A percentile compares a stretch with the other conserved stretches of the same genome.
phyloP scores from a whole-genome alignment of 2,113 vertebrate species.

The Telmatochromis sp. region DNA sequence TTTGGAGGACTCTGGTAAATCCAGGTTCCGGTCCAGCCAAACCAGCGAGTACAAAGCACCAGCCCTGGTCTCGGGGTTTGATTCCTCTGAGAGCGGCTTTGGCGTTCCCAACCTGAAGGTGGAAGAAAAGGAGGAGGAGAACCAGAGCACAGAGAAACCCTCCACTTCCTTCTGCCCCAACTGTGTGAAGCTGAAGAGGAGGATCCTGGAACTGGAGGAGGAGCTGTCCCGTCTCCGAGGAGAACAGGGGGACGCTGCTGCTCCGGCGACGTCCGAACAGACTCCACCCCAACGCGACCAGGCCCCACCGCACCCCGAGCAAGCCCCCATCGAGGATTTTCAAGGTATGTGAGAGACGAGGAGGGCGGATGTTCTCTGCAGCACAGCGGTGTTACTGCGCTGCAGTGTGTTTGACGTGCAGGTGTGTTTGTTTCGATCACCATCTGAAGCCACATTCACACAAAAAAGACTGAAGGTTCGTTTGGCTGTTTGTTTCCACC shows the following conservation, averaged over 20 bases:
- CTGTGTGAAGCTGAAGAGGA: constrained; percentile 87
- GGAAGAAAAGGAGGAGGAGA: constrained; percentile 76
- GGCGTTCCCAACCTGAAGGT: constrained; percentile 63
- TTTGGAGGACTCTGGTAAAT: constrained; percentile 70
- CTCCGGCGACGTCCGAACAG: constrained; percentile 5
- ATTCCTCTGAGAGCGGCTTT: constrained; percentile 1
- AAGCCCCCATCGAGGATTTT: constrained; percentile 80
- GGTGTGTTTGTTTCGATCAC: background rate
- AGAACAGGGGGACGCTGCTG: constrained; percentile 53
- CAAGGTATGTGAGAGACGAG: constrained; percentile 75
- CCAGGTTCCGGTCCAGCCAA: background rate
- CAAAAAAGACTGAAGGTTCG: background rate
- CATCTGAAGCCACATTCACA: background rate
- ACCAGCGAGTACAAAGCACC: constrained; percentile 15
- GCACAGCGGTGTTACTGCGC: too few relatives aligned
- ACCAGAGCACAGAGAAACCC: constrained; percentile 67
- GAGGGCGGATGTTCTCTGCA: background rate
- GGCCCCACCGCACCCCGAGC: constrained; percentile 75
- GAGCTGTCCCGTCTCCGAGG: constrained; percentile 83
- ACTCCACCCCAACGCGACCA: background rate
- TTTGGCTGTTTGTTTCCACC: background rate
- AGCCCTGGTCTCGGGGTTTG: constrained; percentile 30
- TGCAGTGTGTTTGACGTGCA: background rate
- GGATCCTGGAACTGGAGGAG: constrained; percentile 88
- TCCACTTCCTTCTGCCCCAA: constrained; percentile 94